phyloP scores from a whole-genome alignment of 1,140 invertebrate genomes.

The Metopolophium dirhodum region DNA sequence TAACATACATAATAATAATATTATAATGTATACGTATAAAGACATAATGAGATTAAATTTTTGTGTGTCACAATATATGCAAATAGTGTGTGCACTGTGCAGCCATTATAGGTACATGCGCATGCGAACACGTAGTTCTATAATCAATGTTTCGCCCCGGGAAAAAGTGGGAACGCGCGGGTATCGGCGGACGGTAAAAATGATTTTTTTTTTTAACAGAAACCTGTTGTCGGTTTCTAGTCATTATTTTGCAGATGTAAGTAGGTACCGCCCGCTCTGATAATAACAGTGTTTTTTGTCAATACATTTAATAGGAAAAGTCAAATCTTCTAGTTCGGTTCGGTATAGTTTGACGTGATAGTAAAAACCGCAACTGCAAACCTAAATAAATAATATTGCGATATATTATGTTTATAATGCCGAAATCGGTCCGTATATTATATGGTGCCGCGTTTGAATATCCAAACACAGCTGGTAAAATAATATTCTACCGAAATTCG shows the following conservation, averaged over 20 bases:
- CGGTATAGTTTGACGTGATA: neutral
- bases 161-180: neutral
- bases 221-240: neutral
- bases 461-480: no score
- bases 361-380: neutral
- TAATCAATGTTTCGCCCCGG: neutral
- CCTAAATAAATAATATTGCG: neutral
- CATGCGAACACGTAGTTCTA: neutral
- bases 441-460: neutral
- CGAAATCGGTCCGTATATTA: neutral
- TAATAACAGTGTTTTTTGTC: neutral
- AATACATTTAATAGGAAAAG: neutral
- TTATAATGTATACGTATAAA: neutral
- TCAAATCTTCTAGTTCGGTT: neutral
- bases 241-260: neutral
- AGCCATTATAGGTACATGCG: neutral
- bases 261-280: neutral
- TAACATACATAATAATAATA: neutral
- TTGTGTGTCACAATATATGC: neutral
- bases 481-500: neutral
- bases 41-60: neutral
- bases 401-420: neutral
- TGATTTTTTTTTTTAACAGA: constrained; percentile 3
- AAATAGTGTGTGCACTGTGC: neutral
- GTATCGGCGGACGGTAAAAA: neutral